Conservation (phyloP, 2,113 vertebrate species). For the Dasyornis broadbenti region DNA sequence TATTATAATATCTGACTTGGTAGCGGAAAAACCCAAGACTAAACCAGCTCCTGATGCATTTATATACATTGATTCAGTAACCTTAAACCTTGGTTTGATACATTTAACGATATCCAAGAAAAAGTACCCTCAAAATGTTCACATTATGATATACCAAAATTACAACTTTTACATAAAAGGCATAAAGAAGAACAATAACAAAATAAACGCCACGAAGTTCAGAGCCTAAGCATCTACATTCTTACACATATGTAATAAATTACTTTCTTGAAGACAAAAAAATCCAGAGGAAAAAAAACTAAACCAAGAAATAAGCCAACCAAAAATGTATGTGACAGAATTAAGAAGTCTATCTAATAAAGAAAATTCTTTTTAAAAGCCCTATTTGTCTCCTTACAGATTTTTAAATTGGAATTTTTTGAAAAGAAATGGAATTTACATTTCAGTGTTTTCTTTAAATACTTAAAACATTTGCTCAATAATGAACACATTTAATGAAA, state of each 20-base stretch:
- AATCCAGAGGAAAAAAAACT: fast-evolving
- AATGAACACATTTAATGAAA: neutral
- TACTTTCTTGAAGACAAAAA: neutral
- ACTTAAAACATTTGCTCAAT: neutral
- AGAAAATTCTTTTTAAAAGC: neutral
- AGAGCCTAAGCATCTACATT: neutral
- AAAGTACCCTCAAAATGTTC: neutral
- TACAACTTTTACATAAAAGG: neutral
- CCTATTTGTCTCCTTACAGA: neutral
- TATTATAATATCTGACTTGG: neutral
- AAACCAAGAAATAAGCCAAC: neutral
- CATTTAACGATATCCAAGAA: neutral
- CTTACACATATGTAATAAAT: neutral
- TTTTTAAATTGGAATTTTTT: neutral
- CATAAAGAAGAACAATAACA: neutral
- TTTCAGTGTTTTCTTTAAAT: neutral
- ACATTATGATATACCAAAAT: neutral
- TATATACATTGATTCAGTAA: neutral
- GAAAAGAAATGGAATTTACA: neutral
- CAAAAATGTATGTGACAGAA: neutral
- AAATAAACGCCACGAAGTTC: neutral
- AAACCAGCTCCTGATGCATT: neutral
- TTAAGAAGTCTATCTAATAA: neutral
- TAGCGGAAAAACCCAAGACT: neutral
- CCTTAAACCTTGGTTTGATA: neutral